phyloP scores from a whole-genome alignment of 1,140 invertebrate species.

The Drosophila seguyi region DNA sequence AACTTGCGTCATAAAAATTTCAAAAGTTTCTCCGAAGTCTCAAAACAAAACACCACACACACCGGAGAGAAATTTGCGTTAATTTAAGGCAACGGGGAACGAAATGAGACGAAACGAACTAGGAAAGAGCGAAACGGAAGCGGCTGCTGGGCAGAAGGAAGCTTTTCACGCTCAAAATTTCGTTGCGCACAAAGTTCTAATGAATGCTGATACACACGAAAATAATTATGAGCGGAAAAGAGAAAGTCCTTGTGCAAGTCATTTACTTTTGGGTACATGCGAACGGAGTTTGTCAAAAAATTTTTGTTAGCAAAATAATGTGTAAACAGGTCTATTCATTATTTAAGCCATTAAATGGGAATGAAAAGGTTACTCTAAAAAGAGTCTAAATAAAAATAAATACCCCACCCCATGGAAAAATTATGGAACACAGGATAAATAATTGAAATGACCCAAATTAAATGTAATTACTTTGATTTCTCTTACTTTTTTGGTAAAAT shows the following conservation, averaged over 20 bases:
- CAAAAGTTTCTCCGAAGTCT: slow-evolving; percentile 63
- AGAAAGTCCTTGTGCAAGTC: slow-evolving; percentile 1
- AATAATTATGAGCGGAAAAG: slow-evolving; percentile 31
- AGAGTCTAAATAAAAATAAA: not conserved
- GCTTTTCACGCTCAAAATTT: slow-evolving; percentile 33
- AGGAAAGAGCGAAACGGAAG: slow-evolving; percentile 24
- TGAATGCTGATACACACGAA: slow-evolving; percentile 26
- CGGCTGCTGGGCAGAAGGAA: not conserved
- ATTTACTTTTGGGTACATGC: not conserved
- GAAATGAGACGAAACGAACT: slow-evolving; percentile 39
- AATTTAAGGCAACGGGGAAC: slow-evolving; percentile 30
- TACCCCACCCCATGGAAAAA: not conserved
- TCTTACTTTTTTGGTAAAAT: not conserved
- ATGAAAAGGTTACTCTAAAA: not conserved
- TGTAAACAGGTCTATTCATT: not conserved
- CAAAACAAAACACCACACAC: slow-evolving; percentile 16
- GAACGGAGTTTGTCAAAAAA: slow-evolving; percentile 1
- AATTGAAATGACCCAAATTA: not conserved
- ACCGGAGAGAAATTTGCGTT: slow-evolving; percentile 33
- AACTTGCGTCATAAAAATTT: slow-evolving; percentile 81
- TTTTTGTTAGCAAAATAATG: not conserved
- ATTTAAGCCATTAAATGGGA: not conserved
- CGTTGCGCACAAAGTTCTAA: slow-evolving; percentile 26
- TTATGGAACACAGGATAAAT: not conserved
- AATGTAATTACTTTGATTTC: not conserved